Evolutionary conservation across 2,888 invertebrate species (phyloP), one percentile per base, ranked within the genome.

Genomic region (Galeopsomyia nigrocyanea): DNA sequence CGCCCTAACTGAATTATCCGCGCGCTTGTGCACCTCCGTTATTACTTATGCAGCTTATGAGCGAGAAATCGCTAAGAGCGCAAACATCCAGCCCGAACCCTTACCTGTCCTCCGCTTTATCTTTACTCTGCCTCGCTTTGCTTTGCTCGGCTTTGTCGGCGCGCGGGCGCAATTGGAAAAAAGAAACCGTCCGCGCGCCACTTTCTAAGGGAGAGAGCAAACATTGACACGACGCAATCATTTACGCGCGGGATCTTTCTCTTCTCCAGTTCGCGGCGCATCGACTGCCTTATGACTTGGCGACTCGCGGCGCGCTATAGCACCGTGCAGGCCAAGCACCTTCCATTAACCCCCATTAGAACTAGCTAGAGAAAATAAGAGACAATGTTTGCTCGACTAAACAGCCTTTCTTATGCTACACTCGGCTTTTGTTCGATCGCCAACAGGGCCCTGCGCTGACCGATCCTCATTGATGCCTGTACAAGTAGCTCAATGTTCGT

Each of bases 171-270:
- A 19, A 9, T 47, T 21, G 63, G 21, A 17, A 56, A 17, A 58
- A 55, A 57, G n/a, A 47, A 39, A 65, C 71, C 64, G 68, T 71
- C 57, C 49, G 26, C 57, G 66, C 49, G n/a, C 7, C 19, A 76
- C 76, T 75, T 73, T 75, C 75, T 78, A 79, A 79, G 79, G 79
- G 79, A 77, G 13, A 3, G 75, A 75, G 76, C 79, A 78, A 79
- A 79, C 77, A 79, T 79, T 79, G 77, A 78, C 79, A 77, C 76
- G 77, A 74, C 77, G 76, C 79, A 78, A 77, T 77, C 77, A 75
- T 73, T 76, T 77, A 74, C 79, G 77, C 79, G 77, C 71, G 77
- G 77, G 73, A 77, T 77, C 79, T 78, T 75, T 31, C 31, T 31
- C 31, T 31, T 7, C 31, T 31, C 31, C 31, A 5, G 3, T 31